phyloP scores from a whole-genome alignment of 35 echinoderm and acorn worm genomes.

The Holothuria glaberrima region DNA sequence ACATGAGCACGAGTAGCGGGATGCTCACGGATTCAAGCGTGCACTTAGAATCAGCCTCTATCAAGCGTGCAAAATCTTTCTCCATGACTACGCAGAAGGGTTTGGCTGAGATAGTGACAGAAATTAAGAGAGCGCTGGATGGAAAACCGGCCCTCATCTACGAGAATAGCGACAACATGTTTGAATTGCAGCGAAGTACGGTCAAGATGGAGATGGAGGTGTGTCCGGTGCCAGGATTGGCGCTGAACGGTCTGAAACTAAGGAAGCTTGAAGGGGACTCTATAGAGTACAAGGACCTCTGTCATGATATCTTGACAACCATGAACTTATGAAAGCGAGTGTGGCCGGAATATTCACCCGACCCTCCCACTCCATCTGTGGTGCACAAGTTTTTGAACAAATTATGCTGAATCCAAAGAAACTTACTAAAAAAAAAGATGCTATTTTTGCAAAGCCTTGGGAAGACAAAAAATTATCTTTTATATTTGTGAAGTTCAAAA shows the following conservation, averaged over 20 bases:
- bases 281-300: conserved; percentile 86
- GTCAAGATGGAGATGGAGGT: conserved; percentile 96
- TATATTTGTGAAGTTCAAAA: conserved; percentile 21
- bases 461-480: conserved; percentile 38
- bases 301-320: conserved; percentile 84
- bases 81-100: conserved; percentile 91
- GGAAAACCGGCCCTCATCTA: conserved; percentile 82
- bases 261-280: conserved; percentile 92
- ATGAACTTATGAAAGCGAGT: conserved; percentile 81
- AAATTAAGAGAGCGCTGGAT: conserved; percentile 90
- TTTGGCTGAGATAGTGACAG: conserved; percentile 81
- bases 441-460: conserved; percentile 56
- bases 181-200: conserved; percentile 80
- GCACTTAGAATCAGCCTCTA: conserved; percentile 73
- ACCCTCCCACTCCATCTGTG: no score
- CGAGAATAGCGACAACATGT: conserved; percentile 89
- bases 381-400: background rate
- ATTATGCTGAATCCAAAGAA: conserved; percentile 46
- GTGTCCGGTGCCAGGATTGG: conserved; percentile 85
- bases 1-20: conserved; percentile 69
- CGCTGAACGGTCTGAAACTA: conserved; percentile 89
- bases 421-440: conserved; percentile 38
- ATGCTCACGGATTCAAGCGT: conserved; percentile 77
- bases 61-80: conserved; percentile 93
- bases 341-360: no score